Percentiles rank a stretch among this genome's conserved stretches.
These are phyloP conservation scores for Syngnathus typhle DNA, from an alignment of 2,113 vertebrate genomes.

Conservation along the genomic window DNA sequence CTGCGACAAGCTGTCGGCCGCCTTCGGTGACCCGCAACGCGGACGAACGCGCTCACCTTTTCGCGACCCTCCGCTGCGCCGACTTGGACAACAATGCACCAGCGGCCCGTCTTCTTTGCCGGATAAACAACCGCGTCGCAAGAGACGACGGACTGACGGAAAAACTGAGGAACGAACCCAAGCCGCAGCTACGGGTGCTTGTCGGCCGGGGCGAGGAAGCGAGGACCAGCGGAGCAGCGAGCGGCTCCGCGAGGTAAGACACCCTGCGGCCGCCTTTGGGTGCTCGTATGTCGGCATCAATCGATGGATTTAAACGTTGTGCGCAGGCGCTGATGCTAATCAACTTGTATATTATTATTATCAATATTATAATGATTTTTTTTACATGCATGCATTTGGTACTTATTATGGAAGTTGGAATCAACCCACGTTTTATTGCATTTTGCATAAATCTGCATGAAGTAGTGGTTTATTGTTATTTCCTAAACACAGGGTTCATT, in stretches of 20 bases:
- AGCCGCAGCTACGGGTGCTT: constrained; percentile 21
- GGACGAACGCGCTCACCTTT: constrained; percentile 1
- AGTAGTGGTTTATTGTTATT: neutral
- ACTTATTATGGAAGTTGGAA: neutral
- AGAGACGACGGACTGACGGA: constrained; percentile 53
- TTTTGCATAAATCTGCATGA: neutral
- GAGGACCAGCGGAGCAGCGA: constrained; percentile 30
- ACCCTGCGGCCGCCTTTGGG: neutral
- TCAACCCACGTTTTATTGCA: neutral
- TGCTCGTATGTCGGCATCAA: constrained; percentile 22
- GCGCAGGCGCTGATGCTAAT: constrained; percentile 14
- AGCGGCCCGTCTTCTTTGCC: constrained; percentile 29
- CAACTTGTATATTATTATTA: neutral
- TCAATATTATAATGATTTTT: neutral
- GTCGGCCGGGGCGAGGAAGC: constrained; percentile 28
- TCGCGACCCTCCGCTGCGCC: neutral
- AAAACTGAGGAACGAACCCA: constrained; percentile 60
- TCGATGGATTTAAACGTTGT: constrained; percentile 43
- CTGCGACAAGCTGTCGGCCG: neutral
- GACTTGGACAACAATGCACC: constrained; percentile 4
- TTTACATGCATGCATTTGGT: too few relatives aligned
- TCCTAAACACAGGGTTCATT: neutral
- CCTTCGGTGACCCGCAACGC: neutral
- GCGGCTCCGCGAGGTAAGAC: constrained; percentile 63
- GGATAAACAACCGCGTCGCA: neutral